Evolutionary conservation across 2,113 vertebrate species (phyloP).

Genomic region (Pungitius pungitius): DNA sequence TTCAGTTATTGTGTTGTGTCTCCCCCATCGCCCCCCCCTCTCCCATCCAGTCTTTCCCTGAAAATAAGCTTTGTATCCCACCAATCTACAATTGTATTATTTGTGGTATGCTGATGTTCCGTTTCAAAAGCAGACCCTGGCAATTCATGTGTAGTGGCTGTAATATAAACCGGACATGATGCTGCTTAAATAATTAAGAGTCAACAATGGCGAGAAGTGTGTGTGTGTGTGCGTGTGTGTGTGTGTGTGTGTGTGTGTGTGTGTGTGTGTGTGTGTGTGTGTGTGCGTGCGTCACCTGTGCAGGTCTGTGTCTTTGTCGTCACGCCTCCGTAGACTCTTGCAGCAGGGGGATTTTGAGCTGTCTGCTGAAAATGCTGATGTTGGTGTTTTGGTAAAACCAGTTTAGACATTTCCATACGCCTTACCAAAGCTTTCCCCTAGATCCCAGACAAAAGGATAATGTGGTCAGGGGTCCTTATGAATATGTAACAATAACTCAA

Average conservation of each 20-base stretch:
- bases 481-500: conserved; percentile 40
- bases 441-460: conserved; percentile 61
- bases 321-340: conserved; percentile 41
- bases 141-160: neutral
- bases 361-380: conserved; percentile 68
- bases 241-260: neutral
- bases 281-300: conserved; percentile 9
- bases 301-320: conserved; percentile 53
- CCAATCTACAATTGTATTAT: neutral
- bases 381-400: conserved; percentile 51
- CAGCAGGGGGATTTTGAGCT: conserved; percentile 54
- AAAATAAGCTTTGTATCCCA: neutral
- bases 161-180: neutral
- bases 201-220: conserved; percentile 9
- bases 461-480: conserved; percentile 44
- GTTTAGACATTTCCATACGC: conserved; percentile 58
- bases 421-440: conserved; percentile 29
- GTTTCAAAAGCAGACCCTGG: neutral
- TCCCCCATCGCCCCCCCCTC: too few relatives aligned
- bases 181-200: conserved; percentile 12
- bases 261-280: conserved; percentile 1
- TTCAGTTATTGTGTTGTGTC: neutral
- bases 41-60: neutral
- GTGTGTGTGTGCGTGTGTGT: conserved; percentile 6
- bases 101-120: neutral